Evolutionary conservation across 2,888 invertebrate species (phyloP).

Genomic region (Sepiola atlantica): DNA sequence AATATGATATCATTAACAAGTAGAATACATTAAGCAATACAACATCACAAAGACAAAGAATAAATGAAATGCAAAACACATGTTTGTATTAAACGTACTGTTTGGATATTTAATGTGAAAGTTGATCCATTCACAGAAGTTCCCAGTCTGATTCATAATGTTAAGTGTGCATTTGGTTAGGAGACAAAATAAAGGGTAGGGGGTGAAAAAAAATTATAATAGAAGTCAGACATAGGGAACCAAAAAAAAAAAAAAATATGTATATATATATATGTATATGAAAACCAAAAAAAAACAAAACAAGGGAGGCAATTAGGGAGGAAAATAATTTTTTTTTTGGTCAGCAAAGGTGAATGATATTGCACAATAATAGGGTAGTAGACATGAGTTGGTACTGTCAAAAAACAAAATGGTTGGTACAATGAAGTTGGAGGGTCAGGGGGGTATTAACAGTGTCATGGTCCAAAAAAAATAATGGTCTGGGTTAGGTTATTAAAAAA

Average conservation of each 20-base stretch:
- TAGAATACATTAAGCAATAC: background rate
- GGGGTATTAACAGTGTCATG: background rate
- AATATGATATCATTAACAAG: background rate
- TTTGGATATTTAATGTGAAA: slow-evolving; percentile 12
- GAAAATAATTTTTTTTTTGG: background rate
- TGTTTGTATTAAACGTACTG: slow-evolving; percentile 1
- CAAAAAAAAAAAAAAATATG: background rate
- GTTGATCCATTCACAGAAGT: background rate
- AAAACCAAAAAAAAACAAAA: background rate
- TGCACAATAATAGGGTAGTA: slow-evolving; percentile 1
- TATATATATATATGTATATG: background rate
- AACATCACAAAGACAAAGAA: background rate
- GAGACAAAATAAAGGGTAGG: background rate
- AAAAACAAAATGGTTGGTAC: background rate
- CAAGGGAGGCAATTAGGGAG: background rate
- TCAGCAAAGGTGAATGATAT: slow-evolving; percentile 15
- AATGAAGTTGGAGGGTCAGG: background rate
- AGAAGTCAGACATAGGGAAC: background rate
- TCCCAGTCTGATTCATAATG: background rate
- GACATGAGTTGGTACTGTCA: background rate
- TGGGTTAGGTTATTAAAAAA: background rate
- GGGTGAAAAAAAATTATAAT: background rate
- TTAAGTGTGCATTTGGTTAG: background rate
- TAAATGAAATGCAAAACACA: background rate
- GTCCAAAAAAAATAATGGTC: background rate